phyloP scores from a whole-genome alignment of 2,888 invertebrate species.

The Girardia tigrina region DNA sequence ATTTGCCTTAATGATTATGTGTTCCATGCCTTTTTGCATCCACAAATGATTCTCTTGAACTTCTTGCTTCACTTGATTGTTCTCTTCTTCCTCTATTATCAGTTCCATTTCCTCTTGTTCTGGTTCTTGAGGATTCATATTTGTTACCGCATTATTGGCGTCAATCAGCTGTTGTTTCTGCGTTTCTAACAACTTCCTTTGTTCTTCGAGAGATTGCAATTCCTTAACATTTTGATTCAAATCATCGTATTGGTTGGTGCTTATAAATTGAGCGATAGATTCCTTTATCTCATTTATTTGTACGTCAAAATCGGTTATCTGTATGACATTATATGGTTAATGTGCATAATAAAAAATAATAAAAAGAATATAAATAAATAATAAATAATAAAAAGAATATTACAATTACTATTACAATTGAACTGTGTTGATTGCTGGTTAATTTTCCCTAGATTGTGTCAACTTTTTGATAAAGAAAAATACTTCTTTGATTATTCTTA shows the following conservation, averaged over 20 bases:
- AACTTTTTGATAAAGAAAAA: too few relatives aligned
- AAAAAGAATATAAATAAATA: neutral
- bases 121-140: too few relatives aligned
- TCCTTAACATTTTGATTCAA: neutral
- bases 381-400: neutral
- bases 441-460: neutral
- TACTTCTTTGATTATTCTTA: too few relatives aligned
- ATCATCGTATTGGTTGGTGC: neutral
- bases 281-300: neutral
- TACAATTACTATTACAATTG: too few relatives aligned
- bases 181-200: neutral
- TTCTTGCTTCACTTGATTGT: neutral
- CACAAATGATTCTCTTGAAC: neutral
- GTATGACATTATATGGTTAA: neutral
- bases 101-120: neutral
- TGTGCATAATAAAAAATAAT: neutral
- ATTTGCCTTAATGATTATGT: slow-evolving; percentile 27
- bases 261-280: neutral
- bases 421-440: slow-evolving; percentile 11
- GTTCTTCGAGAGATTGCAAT: neutral
- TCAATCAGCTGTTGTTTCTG: neutral
- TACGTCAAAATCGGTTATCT: neutral
- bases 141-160: neutral
- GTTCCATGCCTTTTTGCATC: neutral
- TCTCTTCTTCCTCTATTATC: neutral